A percentile compares a stretch with the other conserved stretches of the same genome.
phyloP scores from a whole-genome alignment of 1,140 invertebrate genomes.

The Ostrea denselamellosa region DNA sequence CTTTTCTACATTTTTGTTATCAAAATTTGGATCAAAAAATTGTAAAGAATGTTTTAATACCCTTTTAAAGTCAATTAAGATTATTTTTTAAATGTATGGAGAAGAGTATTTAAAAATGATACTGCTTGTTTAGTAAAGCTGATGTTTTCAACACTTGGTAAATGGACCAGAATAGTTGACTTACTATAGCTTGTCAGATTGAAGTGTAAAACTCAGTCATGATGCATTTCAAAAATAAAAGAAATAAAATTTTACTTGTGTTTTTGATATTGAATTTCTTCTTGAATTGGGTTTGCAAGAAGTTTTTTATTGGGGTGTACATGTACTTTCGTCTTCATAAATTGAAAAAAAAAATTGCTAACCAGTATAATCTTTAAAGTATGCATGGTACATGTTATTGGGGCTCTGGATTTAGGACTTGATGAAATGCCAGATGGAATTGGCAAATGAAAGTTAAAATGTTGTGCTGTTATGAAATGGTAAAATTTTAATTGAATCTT shows the following conservation, averaged over 20 bases:
- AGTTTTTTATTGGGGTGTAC: too few relatives aligned
- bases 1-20: not conserved
- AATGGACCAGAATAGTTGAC: not conserved
- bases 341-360: not conserved
- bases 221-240: constrained; percentile 16
- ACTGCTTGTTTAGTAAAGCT: constrained; percentile 2
- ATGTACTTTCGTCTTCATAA: too few relatives aligned
- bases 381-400: not conserved
- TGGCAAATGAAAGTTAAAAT: not conserved
- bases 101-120: constrained; percentile 17
- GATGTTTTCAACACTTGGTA: not conserved
- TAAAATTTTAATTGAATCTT: too few relatives aligned
- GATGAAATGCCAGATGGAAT: not conserved
- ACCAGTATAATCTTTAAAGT: not conserved
- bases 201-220: constrained; percentile 34
- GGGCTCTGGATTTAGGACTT: not conserved
- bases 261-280: not conserved
- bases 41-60: not conserved
- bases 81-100: not conserved
- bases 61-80: not conserved
- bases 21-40: not conserved
- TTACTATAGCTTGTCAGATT: not conserved
- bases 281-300: too few relatives aligned
- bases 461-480: too few relatives aligned
- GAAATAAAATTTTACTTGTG: constrained; percentile 9